Conservation (phyloP, 2,113 vertebrate genomes). For the Cheirogaleus medius region DNA sequence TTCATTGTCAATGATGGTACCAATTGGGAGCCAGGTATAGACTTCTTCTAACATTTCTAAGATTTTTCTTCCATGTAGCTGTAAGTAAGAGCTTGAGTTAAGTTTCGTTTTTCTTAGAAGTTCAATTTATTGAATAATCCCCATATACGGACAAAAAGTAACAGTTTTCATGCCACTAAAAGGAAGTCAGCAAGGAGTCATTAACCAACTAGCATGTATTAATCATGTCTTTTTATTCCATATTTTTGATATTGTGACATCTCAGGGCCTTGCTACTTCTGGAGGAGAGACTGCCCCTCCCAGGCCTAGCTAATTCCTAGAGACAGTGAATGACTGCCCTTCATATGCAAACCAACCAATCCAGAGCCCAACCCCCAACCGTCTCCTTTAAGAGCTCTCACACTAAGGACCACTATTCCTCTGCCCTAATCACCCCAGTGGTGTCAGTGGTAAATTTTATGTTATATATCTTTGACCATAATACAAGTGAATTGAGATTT, state of each 20-base stretch:
- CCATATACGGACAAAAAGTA: background rate
- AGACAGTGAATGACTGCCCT: background rate
- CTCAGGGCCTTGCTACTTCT: background rate
- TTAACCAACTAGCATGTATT: constrained; percentile 4
- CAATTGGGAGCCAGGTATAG: constrained; percentile 94
- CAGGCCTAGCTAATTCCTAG: constrained; percentile 12
- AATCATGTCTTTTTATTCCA: background rate
- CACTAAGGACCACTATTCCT: background rate
- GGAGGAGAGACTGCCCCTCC: background rate
- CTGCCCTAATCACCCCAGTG: background rate
- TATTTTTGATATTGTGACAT: constrained; percentile 42
- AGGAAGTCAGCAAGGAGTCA: background rate
- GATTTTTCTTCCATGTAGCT: constrained; percentile 91
- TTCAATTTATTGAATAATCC: constrained; percentile 11
- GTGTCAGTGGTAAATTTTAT: background rate
- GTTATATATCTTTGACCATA: background rate
- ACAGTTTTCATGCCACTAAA: background rate
- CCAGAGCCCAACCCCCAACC: background rate
- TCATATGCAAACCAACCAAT: constrained; percentile 5
- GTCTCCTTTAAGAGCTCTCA: background rate
- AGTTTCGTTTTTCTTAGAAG: constrained; percentile 34
- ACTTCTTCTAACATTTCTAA: constrained; percentile 91
- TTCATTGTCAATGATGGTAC: constrained; percentile 94
- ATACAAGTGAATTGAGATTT: background rate
- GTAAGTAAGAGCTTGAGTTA: constrained; percentile 65